Evolutionary conservation across 2,888 invertebrate genomes (phyloP).

Genomic region (Parnassius glacialis): DNA sequence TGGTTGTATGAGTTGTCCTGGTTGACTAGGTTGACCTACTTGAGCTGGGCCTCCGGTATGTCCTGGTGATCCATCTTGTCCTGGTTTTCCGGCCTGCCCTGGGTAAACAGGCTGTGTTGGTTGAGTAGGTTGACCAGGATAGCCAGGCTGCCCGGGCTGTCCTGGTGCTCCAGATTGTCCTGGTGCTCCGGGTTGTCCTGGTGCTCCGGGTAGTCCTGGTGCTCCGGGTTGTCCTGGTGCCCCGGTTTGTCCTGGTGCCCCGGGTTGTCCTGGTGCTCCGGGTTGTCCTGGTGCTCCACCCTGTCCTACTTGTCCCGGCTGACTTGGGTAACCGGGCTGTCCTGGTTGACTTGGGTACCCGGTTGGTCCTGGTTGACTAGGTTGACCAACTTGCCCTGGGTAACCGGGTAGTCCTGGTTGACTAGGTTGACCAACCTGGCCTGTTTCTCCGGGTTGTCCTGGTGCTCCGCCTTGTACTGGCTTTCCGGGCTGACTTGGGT

Average conservation of each 20-base stretch:
- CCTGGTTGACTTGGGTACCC: too few relatives aligned
- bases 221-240: constrained; percentile 46
- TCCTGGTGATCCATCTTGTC: constrained; percentile 33
- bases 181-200: constrained; percentile 36
- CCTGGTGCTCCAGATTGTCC: constrained; percentile 37
- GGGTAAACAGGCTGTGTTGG: constrained; percentile 50
- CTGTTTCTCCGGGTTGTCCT: too few relatives aligned
- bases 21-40: constrained; percentile 36
- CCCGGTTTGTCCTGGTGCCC: constrained; percentile 43
- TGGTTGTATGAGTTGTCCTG: constrained; percentile 51
- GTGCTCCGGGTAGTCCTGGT: constrained; percentile 31
- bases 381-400: too few relatives aligned
- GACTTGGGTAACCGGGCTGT: too few relatives aligned
- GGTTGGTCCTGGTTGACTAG: too few relatives aligned
- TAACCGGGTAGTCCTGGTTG: too few relatives aligned
- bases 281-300: too few relatives aligned
- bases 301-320: too few relatives aligned
- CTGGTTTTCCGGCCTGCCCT: constrained; percentile 43
- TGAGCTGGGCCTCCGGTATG: constrained; percentile 35
- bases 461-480: too few relatives aligned
- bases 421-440: too few relatives aligned
- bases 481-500: too few relatives aligned
- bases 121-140: constrained; percentile 65
- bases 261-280: constrained; percentile 6
- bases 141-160: constrained; percentile 34